Percentiles rank a stretch among this genome's conserved stretches.
Conservation (phyloP, 2,113 vertebrate species). For the Amblyornis subalaris region DNA sequence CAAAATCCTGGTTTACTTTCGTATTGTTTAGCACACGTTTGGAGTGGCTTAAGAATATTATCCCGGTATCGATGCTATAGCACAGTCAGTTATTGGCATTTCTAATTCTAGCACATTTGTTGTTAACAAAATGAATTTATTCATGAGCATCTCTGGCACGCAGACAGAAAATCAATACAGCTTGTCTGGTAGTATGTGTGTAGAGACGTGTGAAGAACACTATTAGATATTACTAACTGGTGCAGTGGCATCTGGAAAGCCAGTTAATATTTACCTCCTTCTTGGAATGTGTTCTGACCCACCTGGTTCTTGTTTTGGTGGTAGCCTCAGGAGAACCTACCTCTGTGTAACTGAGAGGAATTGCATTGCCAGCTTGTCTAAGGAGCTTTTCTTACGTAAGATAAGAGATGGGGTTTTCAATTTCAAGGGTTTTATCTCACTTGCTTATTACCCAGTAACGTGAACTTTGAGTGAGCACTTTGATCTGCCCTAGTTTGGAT, state of each 20-base stretch:
- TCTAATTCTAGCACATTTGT: background rate
- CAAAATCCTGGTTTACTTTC: background rate
- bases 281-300: background rate
- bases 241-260: background rate
- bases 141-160: background rate
- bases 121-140: slow-evolving; percentile 23
- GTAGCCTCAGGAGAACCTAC: background rate
- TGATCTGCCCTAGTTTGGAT: background rate
- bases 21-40: background rate
- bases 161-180: background rate
- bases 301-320: background rate
- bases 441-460: background rate
- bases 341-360: background rate
- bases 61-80: background rate
- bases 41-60: background rate
- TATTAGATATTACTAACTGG: background rate
- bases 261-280: background rate
- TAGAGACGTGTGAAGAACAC: background rate
- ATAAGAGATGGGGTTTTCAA: background rate
- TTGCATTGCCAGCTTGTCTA: background rate
- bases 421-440: background rate
- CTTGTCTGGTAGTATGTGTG: background rate
- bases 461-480: background rate
- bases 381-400: background rate
- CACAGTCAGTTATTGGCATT: background rate